These are phyloP conservation scores for Arion vulgaris DNA, from an alignment of 1,140 invertebrate genomes.

Conservation along the genomic window DNA sequence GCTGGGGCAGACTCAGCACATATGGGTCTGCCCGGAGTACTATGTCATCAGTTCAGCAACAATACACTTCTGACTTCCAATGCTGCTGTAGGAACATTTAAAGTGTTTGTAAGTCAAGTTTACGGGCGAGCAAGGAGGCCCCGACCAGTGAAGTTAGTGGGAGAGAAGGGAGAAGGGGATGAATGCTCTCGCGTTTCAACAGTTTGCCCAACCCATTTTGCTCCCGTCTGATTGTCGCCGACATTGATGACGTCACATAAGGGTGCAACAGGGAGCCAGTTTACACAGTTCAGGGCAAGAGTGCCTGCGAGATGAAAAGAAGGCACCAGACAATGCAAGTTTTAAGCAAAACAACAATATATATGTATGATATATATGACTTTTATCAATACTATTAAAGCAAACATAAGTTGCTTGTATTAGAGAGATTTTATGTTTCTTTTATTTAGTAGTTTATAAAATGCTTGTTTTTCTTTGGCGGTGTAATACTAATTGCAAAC, in stretches of 20 bases:
- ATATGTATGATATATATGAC: background rate
- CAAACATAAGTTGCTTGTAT: background rate
- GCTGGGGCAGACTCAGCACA: background rate
- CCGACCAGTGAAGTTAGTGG: background rate
- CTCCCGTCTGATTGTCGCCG: slow-evolving; percentile 19
- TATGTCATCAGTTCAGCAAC: too few relatives aligned
- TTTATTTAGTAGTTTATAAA: background rate
- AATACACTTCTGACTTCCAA: too few relatives aligned
- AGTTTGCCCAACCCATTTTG: background rate
- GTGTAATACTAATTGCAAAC: slow-evolving; percentile 25
- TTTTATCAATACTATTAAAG: background rate
- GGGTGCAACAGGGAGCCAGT: background rate
- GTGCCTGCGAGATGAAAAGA: background rate
- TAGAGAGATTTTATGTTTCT: background rate
- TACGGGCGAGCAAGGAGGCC: too few relatives aligned
- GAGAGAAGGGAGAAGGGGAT: too few relatives aligned
- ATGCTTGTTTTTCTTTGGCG: slow-evolving; percentile 35
- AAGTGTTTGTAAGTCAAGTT: too few relatives aligned
- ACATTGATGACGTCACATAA: slow-evolving; percentile 16
- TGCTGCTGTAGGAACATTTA: background rate
- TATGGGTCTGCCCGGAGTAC: too few relatives aligned
- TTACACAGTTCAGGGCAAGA: background rate
- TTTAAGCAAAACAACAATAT: background rate
- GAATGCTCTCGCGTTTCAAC: background rate
- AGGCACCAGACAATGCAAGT: background rate